Base-by-base conservation (phyloP, 1,140 invertebrate genomes). In the Hylaeus volcanicus region DNA sequence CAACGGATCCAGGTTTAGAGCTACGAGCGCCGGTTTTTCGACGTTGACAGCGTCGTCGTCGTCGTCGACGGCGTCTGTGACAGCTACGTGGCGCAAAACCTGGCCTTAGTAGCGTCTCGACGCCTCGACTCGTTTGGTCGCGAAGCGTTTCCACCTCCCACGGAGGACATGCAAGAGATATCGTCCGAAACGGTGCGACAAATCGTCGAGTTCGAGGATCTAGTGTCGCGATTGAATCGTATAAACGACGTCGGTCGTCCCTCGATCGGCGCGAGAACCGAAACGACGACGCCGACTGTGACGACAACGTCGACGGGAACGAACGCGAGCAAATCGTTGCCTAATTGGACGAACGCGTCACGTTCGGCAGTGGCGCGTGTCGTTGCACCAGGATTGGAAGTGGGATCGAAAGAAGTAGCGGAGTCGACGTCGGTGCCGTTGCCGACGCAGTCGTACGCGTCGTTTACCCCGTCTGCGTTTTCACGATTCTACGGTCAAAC, bases 191-290 rank as follows among this genome's bases (percentile, higher is more conserved):
- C 88, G 55, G 86, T 88, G 78, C 89, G 88, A 72, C 92, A 92
- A 83, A 92, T 93, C 74, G 86, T 92, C 86, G 92, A 93, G 79
- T 93, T 93, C 73, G 92, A 93, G 77, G 92, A 93, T 82, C 83
- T 93, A 69, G 90, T 92, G 5, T 91, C 91, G 77, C 89, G 92
- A 5, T 81, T 93, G 51, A 90, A 92, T 80, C 91, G 91, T 11
- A 92, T 93, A n/a, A 93, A 92, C 88, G 89, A 90, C 69, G 69
- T 86, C 55, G 64, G 68, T 3, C 77, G 77, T 12, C 51, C 65
- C 2, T 43, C 37, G 51, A 15, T 4, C 53, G 43, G 15, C 5
- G 8, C 15, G 11, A 48, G 45, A 8, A 8, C 45, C 8, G 45
- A 8, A 48, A 48, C 5, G 41, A 3, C 5, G 11, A 53, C 43